These are phyloP conservation scores for Micrasema longulum DNA, from an alignment of 1,140 invertebrate genomes.

Conservation along the genomic window DNA sequence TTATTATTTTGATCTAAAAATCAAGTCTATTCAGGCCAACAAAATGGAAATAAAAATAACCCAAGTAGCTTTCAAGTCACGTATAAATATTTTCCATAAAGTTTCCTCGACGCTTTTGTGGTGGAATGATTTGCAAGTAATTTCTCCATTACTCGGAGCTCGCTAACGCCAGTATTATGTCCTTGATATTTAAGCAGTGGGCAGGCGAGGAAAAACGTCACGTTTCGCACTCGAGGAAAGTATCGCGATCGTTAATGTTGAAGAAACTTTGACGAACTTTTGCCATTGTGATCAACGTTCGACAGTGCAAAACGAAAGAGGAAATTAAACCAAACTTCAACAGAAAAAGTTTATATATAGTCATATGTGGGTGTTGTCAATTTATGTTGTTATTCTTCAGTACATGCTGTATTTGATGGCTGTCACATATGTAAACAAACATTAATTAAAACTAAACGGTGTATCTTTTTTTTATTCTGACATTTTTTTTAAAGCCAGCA, in stretches of 20 bases:
- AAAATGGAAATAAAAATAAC: neutral
- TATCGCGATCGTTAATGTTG: neutral
- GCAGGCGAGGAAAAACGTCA: neutral
- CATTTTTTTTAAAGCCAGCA: no score
- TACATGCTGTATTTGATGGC: no score
- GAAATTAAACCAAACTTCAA: constrained; percentile 5
- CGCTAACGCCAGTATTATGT: neutral
- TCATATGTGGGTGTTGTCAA: no score
- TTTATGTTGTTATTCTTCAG: no score
- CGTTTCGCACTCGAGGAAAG: neutral
- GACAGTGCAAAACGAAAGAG: neutral
- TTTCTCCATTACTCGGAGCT: constrained; percentile 13
- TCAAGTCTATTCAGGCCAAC: neutral
- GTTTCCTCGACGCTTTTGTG: neutral
- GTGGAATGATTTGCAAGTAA: constrained; percentile 20
- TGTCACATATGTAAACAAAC: no score
- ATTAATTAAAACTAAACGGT: no score
- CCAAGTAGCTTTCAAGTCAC: neutral
- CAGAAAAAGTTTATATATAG: no score
- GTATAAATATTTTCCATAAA: constrained; percentile 12
- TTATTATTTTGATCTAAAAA: neutral
- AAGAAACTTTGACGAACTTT: constrained; percentile 5
- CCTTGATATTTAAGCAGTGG: constrained; percentile 10
- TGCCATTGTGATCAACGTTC: constrained; percentile 8
- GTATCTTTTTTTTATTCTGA: no score